A percentile compares a stretch with the other conserved stretches of the same genome.
Conservation (phyloP, 2,113 vertebrate genomes). For the Hypomesus transpacificus region DNA sequence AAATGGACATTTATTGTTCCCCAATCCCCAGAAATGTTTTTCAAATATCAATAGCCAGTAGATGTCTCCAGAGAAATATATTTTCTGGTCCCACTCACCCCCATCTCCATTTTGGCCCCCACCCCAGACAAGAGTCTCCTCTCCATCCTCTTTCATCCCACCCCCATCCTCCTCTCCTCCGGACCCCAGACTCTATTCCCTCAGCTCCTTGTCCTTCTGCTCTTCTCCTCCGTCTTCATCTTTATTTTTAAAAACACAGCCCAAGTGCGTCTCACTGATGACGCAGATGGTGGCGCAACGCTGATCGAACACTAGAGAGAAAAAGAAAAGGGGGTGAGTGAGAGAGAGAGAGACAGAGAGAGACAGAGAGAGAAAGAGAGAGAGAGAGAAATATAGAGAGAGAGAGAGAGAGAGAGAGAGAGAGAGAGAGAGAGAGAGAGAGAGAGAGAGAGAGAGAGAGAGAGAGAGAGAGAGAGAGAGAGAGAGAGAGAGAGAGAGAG, state of each 20-base stretch:
- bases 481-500: conserved; percentile 2
- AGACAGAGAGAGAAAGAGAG: conserved; percentile 1
- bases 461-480: conserved; percentile 9
- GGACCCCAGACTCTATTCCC: conserved; percentile 2
- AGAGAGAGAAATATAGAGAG: conserved; percentile 1
- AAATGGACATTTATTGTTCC: not conserved
- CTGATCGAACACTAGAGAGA: conserved; percentile 40
- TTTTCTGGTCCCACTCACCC: not conserved
- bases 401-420: not conserved
- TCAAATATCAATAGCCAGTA: not conserved
- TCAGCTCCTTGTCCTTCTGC: conserved; percentile 33
- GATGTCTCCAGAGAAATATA: not conserved
- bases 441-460: conserved; percentile 16
- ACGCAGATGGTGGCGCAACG: conserved; percentile 66
- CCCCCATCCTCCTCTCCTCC: not conserved
- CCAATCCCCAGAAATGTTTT: not conserved
- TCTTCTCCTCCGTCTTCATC: conserved; percentile 50
- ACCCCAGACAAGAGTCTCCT: conserved; percentile 3
- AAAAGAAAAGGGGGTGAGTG: not conserved
- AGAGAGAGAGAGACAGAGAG: conserved; percentile 16
- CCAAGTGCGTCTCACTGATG: conserved; percentile 61
- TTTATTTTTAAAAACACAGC: conserved; percentile 74
- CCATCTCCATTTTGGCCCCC: not conserved
- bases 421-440: conserved; percentile 10
- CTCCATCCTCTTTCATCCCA: no score